Conservation (phyloP, 2,797 vertebrate genomes). For the Manis javanica region DNA sequence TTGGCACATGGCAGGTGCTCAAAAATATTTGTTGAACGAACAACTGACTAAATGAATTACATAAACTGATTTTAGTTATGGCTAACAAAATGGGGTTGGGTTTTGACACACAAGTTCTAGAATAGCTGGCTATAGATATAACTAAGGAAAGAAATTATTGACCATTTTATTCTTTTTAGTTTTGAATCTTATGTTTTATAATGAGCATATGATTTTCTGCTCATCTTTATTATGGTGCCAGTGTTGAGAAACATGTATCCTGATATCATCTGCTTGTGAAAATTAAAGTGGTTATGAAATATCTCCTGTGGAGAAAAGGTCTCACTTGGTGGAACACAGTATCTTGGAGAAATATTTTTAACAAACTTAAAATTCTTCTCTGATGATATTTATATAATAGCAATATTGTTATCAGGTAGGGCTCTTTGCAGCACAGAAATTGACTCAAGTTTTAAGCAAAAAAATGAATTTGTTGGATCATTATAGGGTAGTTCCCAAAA, state of each 20-base stretch:
- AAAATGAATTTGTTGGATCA: background rate
- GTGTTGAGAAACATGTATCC: background rate
- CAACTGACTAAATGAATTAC: background rate
- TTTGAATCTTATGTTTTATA: background rate
- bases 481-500: background rate
- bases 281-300: background rate
- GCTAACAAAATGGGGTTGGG: background rate
- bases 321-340: background rate
- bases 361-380: slow-evolving; percentile 7
- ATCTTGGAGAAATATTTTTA: background rate
- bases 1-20: background rate
- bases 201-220: background rate
- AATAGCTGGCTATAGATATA: background rate
- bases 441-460: background rate
- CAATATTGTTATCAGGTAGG: background rate
- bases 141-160: background rate
- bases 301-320: background rate
- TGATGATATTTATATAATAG: background rate
- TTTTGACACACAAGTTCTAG: background rate
- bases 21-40: background rate
- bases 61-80: background rate
- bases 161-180: background rate
- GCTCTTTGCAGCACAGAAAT: background rate
- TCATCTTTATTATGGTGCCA: background rate
- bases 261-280: background rate